Base-by-base conservation (phyloP, 2,888 invertebrate genomes). In the Caenorhabditis wallacei region DNA sequence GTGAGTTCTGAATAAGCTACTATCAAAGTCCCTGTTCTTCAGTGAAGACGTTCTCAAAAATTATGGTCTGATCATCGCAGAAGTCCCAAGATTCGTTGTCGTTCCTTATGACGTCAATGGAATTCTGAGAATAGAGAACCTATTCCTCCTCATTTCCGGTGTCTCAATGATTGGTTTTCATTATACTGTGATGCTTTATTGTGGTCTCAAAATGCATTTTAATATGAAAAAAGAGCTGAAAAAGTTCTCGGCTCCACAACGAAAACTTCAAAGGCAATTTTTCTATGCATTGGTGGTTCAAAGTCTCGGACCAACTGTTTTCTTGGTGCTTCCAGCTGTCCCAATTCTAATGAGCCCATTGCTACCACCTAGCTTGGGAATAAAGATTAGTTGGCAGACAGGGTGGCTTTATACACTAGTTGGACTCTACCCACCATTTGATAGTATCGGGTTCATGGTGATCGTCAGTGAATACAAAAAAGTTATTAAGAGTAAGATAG, bases 391-490 rank as follows among this genome's bases (percentile, higher is more conserved):
- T 46, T 63, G 46, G 43, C 46, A 22, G 0, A 22, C 46, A 1
- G 61, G 61, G 13, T 63, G 61, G 61, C 8, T 63, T 1, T 46
- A 43, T 26, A 24, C 61, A 2, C 1, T 46, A n/a, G 16, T 63
- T 26, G 24, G 46, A n/a, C n/a, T 69, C 7, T 69, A 43, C n/a
- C 68, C 68, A 0, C 54, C 54, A 24, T 56, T 69, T 40, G 68
- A 69, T 26, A 69, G 68, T 16, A 69, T 69, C 43, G 40, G 54
- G 11, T 56, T 43, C n/a, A 69, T 69, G 68, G 5, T 69, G 0
- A 56, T 69, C 26, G 68, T 69, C 0, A 43, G 16, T 13, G 68
- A 69, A n/a, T 69, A 69, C 10, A 37, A n/a, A 37, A 48, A 35
- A 10, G 13, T 54, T 11, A 40, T 56, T 2, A 53, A 10, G n/a